A percentile compares a stretch with the other conserved stretches of the same genome.
These are phyloP conservation scores for Noturus placidus DNA, from an alignment of 2,113 vertebrate species.

Conservation along the genomic window DNA sequence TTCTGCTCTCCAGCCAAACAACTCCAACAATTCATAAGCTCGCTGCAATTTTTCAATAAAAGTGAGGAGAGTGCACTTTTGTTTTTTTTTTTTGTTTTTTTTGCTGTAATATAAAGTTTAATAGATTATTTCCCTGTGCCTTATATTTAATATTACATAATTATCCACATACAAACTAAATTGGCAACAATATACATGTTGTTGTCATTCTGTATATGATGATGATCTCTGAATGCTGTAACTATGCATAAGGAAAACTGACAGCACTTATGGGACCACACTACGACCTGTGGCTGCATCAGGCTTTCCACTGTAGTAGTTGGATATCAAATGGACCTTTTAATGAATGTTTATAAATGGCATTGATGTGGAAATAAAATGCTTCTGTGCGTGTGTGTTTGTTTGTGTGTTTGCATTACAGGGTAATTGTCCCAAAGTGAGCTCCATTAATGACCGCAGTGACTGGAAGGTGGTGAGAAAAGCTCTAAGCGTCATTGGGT, in stretches of 20 bases:
- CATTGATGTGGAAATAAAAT: not conserved
- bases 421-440: conserved; percentile 97
- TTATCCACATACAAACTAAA: not conserved
- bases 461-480: conserved; percentile 92
- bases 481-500: conserved; percentile 87
- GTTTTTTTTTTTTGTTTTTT: too few species aligned
- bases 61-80: not conserved
- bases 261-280: not conserved
- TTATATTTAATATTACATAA: not conserved
- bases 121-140: not conserved
- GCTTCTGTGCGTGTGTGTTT: not conserved
- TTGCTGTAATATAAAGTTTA: not conserved
- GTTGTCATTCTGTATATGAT: not conserved
- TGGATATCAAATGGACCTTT: not conserved
- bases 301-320: not conserved
- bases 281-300: not conserved
- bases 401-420: conserved; percentile 56
- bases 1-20: too few species aligned
- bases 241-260: not conserved
- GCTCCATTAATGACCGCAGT: conserved; percentile 95
- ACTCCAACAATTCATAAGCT: not conserved
- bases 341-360: not conserved
- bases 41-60: not conserved
- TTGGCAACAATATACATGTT: too few species aligned
- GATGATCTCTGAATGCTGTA: not conserved